Evolutionary conservation across 2,888 invertebrate genomes (phyloP).

Genomic region (Helleia helle): DNA sequence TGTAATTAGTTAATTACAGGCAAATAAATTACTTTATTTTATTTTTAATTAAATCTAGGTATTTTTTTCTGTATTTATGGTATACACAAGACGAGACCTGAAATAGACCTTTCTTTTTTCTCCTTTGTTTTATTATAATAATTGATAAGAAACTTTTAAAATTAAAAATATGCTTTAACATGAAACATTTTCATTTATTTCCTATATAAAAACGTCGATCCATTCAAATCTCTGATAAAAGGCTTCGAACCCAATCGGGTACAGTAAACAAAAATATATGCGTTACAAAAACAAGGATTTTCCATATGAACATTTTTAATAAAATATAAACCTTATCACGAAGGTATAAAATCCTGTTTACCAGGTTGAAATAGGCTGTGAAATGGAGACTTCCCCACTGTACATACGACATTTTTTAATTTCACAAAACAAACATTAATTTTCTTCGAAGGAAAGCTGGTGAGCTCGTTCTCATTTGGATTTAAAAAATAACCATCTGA

Average conservation of each 20-base stretch:
- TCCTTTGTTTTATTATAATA: too few relatives aligned
- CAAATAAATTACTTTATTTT: too few relatives aligned
- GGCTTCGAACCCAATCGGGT: slow-evolving; percentile 26
- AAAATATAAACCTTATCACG: not conserved
- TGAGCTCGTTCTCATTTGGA: slow-evolving; percentile 15
- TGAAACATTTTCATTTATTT: too few relatives aligned
- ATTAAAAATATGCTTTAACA: too few relatives aligned
- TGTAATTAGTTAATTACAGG: too few relatives aligned
- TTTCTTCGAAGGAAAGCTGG: slow-evolving; percentile 35
- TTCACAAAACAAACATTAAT: slow-evolving; percentile 60
- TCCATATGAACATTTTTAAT: not conserved
- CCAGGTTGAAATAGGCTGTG: not conserved
- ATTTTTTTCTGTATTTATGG: too few relatives aligned
- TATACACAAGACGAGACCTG: too few relatives aligned
- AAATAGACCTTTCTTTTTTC: too few relatives aligned
- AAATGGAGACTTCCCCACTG: slow-evolving; percentile 17
- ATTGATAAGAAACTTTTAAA: too few relatives aligned
- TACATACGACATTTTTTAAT: slow-evolving; percentile 42
- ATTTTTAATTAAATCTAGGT: too few relatives aligned
- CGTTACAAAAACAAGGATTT: slow-evolving; percentile 19
- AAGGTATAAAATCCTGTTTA: not conserved
- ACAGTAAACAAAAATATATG: slow-evolving; percentile 27
- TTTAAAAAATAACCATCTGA: not conserved
- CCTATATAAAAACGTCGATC: not conserved
- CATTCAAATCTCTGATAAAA: slow-evolving; percentile 1